Evolutionary conservation across 2,888 invertebrate species (phyloP), one percentile per base, ranked within the genome.

Genomic region (Luperina testacea): DNA sequence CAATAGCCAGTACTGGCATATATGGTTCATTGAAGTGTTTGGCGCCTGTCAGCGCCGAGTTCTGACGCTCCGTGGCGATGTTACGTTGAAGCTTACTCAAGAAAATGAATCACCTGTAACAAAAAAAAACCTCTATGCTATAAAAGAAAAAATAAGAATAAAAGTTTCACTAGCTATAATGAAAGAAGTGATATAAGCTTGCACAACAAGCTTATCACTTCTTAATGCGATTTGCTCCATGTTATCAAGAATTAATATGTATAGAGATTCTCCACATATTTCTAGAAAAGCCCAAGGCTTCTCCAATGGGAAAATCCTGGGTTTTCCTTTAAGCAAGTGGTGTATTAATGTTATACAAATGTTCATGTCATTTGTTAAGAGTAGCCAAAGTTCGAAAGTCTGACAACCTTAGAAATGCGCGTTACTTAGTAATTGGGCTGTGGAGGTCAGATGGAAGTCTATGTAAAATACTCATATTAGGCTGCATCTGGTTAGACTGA

Each of bases 1-100:
- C 97, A 95, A 96, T 94, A 92, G 96, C 97, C 97, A 97, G 95
- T 95, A 97, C 97, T 97, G 97, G 97, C 97, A 97, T 97, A 97
- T 97, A 97, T 97, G 96, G 96, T 95, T 97, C 97, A 97, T 97
- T 97, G 97, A 97, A 95, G 94, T 94, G 95, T 95, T 93, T 95
- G 95, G 97, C 97, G 97, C 97, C 93, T 93, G 93, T 93, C 93
- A 95, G 96, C 95, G 97, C 96, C 95, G 95, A 94, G 92, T 94
- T 95, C 91, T 95, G 95, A 92, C 94, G 95, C 95, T 97, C 97
- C 97, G 97, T 97, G 96, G 95, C 97, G 95, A 91, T 91, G 87
- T 90, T 84, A 88, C 88, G 86, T 89, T 85, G 86, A 78, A 90
- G 84, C 81, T 72, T 82, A 76, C 75, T 75, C 83, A 86, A 87